Evolutionary conservation across 2,797 vertebrate species (phyloP).

Genomic region (Premnoplex brunnescens): DNA sequence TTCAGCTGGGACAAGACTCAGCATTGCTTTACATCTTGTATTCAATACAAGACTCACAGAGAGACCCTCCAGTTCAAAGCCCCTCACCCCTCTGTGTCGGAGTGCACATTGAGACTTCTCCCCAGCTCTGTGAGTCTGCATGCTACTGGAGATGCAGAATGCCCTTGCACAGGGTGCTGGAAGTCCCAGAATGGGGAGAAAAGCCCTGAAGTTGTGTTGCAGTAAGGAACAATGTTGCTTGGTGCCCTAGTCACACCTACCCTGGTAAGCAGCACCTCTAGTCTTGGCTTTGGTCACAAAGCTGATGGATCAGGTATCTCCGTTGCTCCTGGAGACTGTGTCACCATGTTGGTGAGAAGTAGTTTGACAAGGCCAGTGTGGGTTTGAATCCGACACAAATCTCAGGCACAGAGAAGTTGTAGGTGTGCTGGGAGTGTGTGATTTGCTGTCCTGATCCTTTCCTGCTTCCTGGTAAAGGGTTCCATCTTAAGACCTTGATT

Average conservation of each 20-base stretch:
- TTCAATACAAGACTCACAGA: not conserved
- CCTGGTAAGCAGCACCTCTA: not conserved
- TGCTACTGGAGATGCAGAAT: not conserved
- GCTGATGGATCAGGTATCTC: not conserved
- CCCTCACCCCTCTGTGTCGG: rapidly evolving
- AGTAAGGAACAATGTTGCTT: rapidly evolving
- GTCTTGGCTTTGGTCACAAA: not conserved
- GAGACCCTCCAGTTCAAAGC: not conserved
- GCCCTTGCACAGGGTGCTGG: not conserved
- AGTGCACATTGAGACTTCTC: not conserved
- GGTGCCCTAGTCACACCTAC: not conserved
- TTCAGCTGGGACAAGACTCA: not conserved
- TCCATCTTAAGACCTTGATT: not conserved
- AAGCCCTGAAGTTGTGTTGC: not conserved
- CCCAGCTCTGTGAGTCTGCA: rapidly evolving
- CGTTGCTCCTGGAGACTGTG: not conserved
- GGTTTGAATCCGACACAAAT: not conserved
- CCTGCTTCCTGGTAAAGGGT: not conserved
- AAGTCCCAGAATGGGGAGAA: not conserved
- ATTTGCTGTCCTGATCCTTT: not conserved
- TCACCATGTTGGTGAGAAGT: rapidly evolving
- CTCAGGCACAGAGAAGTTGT: not conserved
- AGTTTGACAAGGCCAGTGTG: not conserved
- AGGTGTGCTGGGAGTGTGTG: not conserved
- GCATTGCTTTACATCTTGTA: not conserved